Conservation (phyloP, 2,797 vertebrate genomes). For the Fringilla coelebs region DNA sequence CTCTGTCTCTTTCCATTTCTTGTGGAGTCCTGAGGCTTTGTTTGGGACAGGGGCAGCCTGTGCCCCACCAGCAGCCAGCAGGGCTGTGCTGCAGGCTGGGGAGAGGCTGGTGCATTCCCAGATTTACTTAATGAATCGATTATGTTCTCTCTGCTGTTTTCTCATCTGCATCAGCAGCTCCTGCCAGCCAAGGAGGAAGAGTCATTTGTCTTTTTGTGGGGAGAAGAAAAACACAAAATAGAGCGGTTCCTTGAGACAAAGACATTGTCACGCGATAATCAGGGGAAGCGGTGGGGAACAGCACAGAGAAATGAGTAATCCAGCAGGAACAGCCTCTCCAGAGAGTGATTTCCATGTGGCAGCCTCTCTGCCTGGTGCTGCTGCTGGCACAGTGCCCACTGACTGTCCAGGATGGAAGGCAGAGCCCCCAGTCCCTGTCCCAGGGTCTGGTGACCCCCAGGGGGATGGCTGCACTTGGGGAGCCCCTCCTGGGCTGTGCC, state of each 20-base stretch:
- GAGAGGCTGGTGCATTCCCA: background rate
- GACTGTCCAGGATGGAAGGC: accelerated
- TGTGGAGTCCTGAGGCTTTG: background rate
- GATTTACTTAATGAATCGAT: conserved; percentile 39
- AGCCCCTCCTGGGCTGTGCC: background rate
- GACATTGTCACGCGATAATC: conserved; percentile 4
- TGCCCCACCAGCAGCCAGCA: background rate
- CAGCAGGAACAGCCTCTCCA: background rate
- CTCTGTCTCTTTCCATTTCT: background rate
- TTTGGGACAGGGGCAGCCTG: background rate
- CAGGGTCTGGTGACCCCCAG: background rate
- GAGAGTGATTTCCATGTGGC: background rate
- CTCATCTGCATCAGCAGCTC: conserved; percentile 45
- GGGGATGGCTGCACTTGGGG: accelerated
- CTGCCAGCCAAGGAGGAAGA: conserved; percentile 26
- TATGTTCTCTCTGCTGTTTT: conserved; percentile 33
- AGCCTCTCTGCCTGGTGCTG: background rate
- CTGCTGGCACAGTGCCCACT: background rate
- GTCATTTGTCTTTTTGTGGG: conserved; percentile 45
- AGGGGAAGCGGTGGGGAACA: background rate
- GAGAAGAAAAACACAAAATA: conserved; percentile 42
- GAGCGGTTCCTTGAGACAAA: conserved; percentile 42
- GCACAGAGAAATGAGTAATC: background rate
- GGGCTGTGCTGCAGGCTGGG: background rate
- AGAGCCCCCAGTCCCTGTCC: background rate